phyloP scores from a whole-genome alignment of 2,797 vertebrate species.

The Arrhamphus sclerolepis region DNA sequence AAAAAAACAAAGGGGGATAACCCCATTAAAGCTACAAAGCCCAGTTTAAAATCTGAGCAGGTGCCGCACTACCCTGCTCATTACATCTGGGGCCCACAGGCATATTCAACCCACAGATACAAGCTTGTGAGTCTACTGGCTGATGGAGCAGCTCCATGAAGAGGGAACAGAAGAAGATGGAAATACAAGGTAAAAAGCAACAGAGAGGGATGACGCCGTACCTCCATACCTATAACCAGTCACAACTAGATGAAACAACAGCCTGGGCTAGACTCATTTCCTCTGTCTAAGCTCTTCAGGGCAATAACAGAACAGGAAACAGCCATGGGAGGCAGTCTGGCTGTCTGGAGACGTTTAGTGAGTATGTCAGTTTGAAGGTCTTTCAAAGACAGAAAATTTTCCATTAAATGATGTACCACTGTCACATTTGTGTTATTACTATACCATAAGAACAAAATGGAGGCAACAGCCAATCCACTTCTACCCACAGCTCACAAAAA shows the following conservation, averaged over 20 bases:
- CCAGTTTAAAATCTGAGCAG: slow-evolving; percentile 51
- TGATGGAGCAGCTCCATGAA: slow-evolving; percentile 11
- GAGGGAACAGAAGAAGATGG: slow-evolving; percentile 3
- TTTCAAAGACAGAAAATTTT: neutral
- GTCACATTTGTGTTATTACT: neutral
- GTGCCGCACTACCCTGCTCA: slow-evolving; percentile 55
- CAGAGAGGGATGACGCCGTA: slow-evolving; percentile 27
- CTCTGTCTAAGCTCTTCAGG: slow-evolving; percentile 64
- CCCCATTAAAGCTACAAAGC: slow-evolving; percentile 37
- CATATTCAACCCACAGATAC: slow-evolving; percentile 45
- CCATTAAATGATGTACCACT: neutral
- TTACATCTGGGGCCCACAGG: slow-evolving; percentile 49
- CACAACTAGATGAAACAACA: slow-evolving; percentile 41
- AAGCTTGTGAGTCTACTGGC: slow-evolving; percentile 26
- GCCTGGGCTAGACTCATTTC: slow-evolving; percentile 70
- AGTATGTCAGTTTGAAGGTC: neutral
- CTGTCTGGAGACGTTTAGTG: slow-evolving; percentile 42
- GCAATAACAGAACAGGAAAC: slow-evolving; percentile 49
- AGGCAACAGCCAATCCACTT: slow-evolving; percentile 1
- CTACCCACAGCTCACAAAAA: slow-evolving; percentile 6
- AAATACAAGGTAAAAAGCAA: slow-evolving; percentile 14
- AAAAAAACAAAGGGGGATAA: slow-evolving; percentile 47
- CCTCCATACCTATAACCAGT: slow-evolving; percentile 44
- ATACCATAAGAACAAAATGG: no score
- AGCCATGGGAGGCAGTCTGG: slow-evolving; percentile 28